Conservation (phyloP, 2,797 vertebrate species). For the Microctenopoma steveboyesi region DNA sequence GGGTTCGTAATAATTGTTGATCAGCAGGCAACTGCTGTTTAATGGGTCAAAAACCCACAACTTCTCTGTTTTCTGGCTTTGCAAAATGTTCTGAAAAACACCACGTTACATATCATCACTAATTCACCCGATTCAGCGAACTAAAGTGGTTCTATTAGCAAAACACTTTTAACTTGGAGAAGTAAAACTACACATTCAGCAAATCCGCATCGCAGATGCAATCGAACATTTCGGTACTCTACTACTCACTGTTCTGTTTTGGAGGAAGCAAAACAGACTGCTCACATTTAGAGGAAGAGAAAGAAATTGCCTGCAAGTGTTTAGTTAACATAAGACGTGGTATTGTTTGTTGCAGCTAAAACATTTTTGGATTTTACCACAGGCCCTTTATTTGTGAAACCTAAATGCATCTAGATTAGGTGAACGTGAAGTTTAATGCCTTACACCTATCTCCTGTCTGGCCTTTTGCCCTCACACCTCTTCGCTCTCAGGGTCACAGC, state of each 20-base stretch:
- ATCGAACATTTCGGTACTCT: slow-evolving; percentile 17
- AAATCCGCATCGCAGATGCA: slow-evolving; percentile 19
- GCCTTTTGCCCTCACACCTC: slow-evolving; percentile 55
- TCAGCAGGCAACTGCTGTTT: slow-evolving; percentile 5
- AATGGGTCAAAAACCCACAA: not conserved
- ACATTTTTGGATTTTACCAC: slow-evolving; percentile 3
- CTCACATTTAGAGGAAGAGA: slow-evolving; percentile 6
- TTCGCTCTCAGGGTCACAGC: slow-evolving; percentile 53
- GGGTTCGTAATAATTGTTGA: not conserved
- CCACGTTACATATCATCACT: not conserved
- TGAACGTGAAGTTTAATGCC: slow-evolving; percentile 10
- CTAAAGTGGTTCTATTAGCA: not conserved
- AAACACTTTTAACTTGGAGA: slow-evolving; percentile 25
- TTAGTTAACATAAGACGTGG: not conserved
- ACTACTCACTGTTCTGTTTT: not conserved
- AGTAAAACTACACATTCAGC: slow-evolving; percentile 50
- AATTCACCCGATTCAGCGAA: slow-evolving; percentile 34
- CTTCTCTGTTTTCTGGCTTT: slow-evolving; percentile 20
- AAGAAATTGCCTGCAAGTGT: not conserved
- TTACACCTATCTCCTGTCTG: slow-evolving; percentile 38
- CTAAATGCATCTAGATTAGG: slow-evolving; percentile 1
- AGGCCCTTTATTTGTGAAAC: slow-evolving; percentile 5
- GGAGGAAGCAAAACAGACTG: slow-evolving; percentile 35
- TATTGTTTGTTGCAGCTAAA: slow-evolving; percentile 3
- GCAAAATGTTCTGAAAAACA: slow-evolving; percentile 8